Conservation (phyloP, 2,797 vertebrate species). For the Mycteria americana region DNA sequence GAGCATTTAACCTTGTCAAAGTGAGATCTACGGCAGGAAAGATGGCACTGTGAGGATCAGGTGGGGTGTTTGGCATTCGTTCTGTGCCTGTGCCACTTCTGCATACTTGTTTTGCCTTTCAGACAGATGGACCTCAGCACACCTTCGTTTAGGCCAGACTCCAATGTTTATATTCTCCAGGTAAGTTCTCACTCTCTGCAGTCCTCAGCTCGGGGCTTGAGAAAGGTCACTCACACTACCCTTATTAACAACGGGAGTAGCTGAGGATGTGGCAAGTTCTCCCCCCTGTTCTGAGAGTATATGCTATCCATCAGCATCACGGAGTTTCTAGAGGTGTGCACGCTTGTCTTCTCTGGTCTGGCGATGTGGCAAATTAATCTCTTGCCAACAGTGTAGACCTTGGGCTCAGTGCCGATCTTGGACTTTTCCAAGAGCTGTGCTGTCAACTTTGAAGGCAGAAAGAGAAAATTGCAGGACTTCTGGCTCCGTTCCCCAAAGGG, state of each 20-base stretch:
- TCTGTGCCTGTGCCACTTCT: slow-evolving; percentile 49
- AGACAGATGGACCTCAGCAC: slow-evolving; percentile 58
- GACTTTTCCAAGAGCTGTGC: not conserved
- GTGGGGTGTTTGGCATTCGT: slow-evolving; percentile 22
- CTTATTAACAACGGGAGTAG: not conserved
- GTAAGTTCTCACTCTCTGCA: not conserved
- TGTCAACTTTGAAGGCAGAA: not conserved
- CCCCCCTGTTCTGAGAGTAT: not conserved
- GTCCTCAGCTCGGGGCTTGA: not conserved
- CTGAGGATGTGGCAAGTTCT: not conserved
- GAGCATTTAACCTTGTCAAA: slow-evolving; percentile 1
- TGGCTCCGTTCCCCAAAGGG: not conserved
- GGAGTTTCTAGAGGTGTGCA: not conserved
- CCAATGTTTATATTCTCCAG: not conserved
- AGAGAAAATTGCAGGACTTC: not conserved
- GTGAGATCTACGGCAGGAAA: slow-evolving; percentile 15
- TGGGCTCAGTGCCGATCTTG: not conserved
- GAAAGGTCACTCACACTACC: not conserved
- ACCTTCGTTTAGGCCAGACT: not conserved
- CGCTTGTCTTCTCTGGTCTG: not conserved
- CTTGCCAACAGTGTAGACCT: not conserved
- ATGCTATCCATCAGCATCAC: not conserved
- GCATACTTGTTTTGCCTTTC: slow-evolving; percentile 51
- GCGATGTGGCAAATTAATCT: not conserved
- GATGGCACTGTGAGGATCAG: slow-evolving; percentile 9